These are phyloP conservation scores for Sylvietta virens DNA, from an alignment of 2,113 vertebrate genomes.

Conservation along the genomic window DNA sequence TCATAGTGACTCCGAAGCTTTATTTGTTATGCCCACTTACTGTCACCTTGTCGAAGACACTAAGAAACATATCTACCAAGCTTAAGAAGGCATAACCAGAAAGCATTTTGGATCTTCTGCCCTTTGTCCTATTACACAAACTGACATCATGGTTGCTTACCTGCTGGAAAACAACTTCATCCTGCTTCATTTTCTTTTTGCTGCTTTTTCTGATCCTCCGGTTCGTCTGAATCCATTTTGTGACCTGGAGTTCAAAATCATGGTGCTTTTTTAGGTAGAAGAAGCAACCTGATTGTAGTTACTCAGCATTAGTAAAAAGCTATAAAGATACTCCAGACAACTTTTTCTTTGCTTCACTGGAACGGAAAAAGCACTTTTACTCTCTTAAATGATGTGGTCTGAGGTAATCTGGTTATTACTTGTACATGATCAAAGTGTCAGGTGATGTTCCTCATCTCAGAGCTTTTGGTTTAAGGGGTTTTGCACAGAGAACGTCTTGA, in stretches of 20 bases:
- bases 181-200: constrained; percentile 79
- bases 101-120: neutral
- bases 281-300: constrained; percentile 14
- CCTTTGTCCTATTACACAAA: neutral
- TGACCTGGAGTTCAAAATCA: constrained; percentile 81
- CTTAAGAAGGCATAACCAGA: neutral
- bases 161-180: constrained; percentile 83
- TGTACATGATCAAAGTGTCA: neutral
- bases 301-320: constrained; percentile 35
- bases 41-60: rapidly evolving
- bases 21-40: neutral
- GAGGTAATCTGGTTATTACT: neutral
- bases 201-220: constrained; percentile 76
- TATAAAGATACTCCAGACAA: constrained; percentile 39
- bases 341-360: constrained; percentile 53
- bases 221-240: constrained; percentile 88
- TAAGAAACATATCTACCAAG: neutral
- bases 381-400: neutral
- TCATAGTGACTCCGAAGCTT: neutral
- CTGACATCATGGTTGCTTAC: constrained; percentile 61
- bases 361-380: neutral
- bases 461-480: neutral
- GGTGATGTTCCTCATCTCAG: neutral
- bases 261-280: constrained; percentile 32
- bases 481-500: neutral